A percentile compares a stretch with the other conserved stretches of the same genome.
These are phyloP conservation scores for Rutpela maculata DNA, from an alignment of 2,888 invertebrate species.

Conservation along the genomic window DNA sequence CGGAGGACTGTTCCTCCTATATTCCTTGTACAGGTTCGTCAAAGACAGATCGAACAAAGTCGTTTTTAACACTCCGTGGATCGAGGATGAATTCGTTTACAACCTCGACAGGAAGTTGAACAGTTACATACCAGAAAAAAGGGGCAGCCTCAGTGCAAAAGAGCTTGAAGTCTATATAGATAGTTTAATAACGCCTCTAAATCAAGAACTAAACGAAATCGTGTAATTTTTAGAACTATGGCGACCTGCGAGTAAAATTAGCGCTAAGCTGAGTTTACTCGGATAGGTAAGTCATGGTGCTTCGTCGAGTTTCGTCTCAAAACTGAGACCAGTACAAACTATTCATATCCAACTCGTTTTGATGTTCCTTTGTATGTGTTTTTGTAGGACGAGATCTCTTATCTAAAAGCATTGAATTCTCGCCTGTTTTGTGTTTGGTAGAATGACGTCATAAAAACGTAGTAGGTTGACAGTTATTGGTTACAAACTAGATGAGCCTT, in stretches of 20 bases:
- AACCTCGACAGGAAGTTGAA: constrained; percentile 66
- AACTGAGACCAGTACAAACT: constrained; percentile 10
- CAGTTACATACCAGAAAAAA: constrained; percentile 65
- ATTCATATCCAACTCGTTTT: not conserved
- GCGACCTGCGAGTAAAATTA: not conserved
- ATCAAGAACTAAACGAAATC: constrained; percentile 20
- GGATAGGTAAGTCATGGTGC: not conserved
- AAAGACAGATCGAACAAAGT: constrained; percentile 53
- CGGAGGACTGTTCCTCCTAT: constrained; percentile 75
- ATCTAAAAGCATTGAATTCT: not conserved
- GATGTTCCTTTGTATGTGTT: no score
- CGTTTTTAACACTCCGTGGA: constrained; percentile 62
- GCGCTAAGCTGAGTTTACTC: not conserved
- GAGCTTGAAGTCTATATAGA: constrained; percentile 69
- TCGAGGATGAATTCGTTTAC: constrained; percentile 64
- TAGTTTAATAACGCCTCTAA: constrained; percentile 35
- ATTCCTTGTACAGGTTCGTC: constrained; percentile 72
- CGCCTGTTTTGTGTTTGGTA: not conserved
- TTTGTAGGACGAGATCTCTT: no score
- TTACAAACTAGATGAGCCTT: no score
- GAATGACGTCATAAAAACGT: no score
- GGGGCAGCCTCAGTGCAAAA: constrained; percentile 63
- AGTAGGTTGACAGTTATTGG: no score
- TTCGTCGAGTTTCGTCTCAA: not conserved
- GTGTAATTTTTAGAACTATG: constrained; percentile 11